Conservation (phyloP, 1,140 invertebrate genomes). For the Subanguina moxae region DNA sequence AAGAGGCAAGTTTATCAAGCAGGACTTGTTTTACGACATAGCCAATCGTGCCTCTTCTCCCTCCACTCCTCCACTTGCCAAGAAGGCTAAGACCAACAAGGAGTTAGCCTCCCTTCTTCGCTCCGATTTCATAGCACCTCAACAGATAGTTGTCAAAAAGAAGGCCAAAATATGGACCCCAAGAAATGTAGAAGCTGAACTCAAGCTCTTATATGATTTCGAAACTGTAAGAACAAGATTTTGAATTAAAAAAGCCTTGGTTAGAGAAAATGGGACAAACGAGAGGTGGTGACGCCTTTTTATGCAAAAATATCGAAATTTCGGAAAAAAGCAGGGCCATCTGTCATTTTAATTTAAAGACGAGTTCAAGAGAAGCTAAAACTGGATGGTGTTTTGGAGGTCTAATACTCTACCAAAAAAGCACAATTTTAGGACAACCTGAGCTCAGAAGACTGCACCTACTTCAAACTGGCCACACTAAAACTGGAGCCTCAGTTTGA, state of each 20-base stretch:
- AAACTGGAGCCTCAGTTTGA: background rate
- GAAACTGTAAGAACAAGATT: no score
- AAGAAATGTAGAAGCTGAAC: background rate
- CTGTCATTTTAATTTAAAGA: no score
- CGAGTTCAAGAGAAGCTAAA: no score
- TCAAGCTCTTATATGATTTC: background rate
- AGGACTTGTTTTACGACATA: background rate
- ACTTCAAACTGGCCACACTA: background rate
- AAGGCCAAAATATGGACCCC: slow-evolving; percentile 8
- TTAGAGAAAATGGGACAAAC: no score
- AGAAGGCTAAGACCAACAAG: background rate
- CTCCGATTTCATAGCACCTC: background rate
- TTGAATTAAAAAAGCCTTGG: no score
- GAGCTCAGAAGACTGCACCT: background rate
- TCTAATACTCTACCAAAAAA: no score
- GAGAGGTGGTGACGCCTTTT: no score
- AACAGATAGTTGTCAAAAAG: background rate
- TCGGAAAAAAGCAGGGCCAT: no score
- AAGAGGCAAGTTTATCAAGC: background rate
- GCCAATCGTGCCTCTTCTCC: background rate
- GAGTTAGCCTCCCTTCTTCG: background rate
- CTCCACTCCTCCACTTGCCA: background rate
- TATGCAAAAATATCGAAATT: no score
- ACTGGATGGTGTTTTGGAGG: no score
- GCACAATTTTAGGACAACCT: background rate